Base-by-base conservation (phyloP, 2,888 invertebrate genomes). In the Amblyjoppa proteus region DNA sequence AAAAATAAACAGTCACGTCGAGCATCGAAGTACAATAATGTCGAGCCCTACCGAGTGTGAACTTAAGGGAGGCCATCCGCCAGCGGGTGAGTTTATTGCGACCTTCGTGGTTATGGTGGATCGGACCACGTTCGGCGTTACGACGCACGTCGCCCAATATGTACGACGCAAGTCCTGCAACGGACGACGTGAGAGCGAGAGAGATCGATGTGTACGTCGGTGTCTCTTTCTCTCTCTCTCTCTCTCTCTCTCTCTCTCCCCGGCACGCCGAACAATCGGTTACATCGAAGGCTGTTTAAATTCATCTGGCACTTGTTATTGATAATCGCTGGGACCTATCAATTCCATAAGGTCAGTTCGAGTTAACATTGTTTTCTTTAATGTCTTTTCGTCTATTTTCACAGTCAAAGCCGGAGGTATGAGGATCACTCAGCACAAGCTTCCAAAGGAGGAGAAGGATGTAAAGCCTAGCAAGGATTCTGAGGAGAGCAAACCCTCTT, bases 401-500 rank as follows among this genome's bases (percentile, higher is more conserved):
- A 75, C 94, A 98, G 98, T 98, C 3, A 98, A 98, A 95, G 98
- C 98, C 81, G 98, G 98, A 74, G 98, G 98, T 2, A 98, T 98
- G 98, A 95, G 98, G 89, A 98, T 98, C 91, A 98, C 97, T 16
- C 98, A 98, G 92, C 97, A 98, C 92, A 98, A 98, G 94, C 94
- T 95, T 0, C 96, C 96, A 6, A 96, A 96, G 89, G 94, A 96
- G 58, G 95, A 95, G 90, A 96, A 96, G 89, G 96, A 96, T 78
- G 95, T 95, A 16, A 97, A 96, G 92, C 87, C 90, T 0, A 88
- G 88, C 58, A 94, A 93, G 79, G 93, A 93, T 68, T 87, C 88
- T 0, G 93, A 92, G 38, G 93, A 93, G 45, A 86, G 80, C 58
- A 94, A 97, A 78, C 96, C 97, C 38, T 96, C 96, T 0, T 96